Base-by-base conservation (phyloP, 2,888 invertebrate species). In the Brachynemurus nebulosus region DNA sequence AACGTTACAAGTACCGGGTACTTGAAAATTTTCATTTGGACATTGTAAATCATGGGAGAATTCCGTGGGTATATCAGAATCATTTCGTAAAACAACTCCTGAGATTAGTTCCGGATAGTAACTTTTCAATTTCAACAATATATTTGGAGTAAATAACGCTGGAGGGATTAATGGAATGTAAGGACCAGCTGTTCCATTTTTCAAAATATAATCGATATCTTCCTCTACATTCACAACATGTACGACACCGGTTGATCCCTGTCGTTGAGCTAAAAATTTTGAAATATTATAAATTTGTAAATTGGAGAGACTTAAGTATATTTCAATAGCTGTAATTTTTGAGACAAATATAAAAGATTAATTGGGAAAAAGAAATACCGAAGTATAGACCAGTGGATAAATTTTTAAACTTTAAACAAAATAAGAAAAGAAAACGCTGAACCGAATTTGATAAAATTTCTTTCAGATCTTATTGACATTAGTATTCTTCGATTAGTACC, bases 221-320 rank as follows among this genome's bases (percentile, higher is more conserved):
- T 59, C 61, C 3, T 70, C 56, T 40, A 65, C 66, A 50, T 72
- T 69, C 34, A 92, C 67, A 54, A 83, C 68, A 55, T 91, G 86
- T 7, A 95, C 69, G 1, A 86, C 83, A 14, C 93, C 93, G 12
- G 86, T 84, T 47, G 85, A 85, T 23, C 93, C 93, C 39, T 74
- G 75, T 45, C 76, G 70, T 50, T 72, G 66, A 21, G 88, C 86
- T 86, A 57, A 37, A 69, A 67, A n/a, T n/a, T n/a, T n/a, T n/a
- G n/a, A n/a, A n/a, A n/a, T 45, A 46, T n/a, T n/a, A n/a, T n/a
- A n/a, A n/a, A n/a, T n/a, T n/a, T n/a, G n/a, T n/a, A n/a, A n/a
- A n/a, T n/a, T n/a, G n/a, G n/a, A n/a, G n/a, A n/a, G n/a, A n/a
- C n/a, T n/a, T n/a, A n/a, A n/a, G n/a, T n/a, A n/a, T n/a, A n/a